phyloP scores from a whole-genome alignment of 2,888 invertebrate genomes.

The Callyntrura sp. region DNA sequence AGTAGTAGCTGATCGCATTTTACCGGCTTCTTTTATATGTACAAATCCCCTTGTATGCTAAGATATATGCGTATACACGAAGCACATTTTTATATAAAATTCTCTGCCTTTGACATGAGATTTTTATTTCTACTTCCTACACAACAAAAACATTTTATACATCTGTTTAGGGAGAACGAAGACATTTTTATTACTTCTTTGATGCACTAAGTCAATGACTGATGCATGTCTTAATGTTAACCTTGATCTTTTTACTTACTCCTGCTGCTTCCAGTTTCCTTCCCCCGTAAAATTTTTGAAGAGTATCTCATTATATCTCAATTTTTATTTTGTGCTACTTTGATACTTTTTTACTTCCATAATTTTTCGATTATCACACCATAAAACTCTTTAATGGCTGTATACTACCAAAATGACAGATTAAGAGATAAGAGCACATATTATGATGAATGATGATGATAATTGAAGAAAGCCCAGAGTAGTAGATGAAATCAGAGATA shows the following conservation, averaged over 20 bases:
- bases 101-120: neutral
- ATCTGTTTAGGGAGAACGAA: constrained; percentile 2
- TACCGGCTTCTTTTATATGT: constrained; percentile 8
- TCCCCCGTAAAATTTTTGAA: neutral
- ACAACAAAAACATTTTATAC: neutral
- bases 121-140: constrained; percentile 33
- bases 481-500: no score
- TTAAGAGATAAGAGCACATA: no score
- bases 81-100: neutral
- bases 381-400: neutral
- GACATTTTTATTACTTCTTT: constrained; percentile 37
- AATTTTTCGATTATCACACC: neutral
- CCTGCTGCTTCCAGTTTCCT: neutral
- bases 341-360: neutral
- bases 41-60: neutral
- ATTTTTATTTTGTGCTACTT: neutral
- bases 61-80: neutral
- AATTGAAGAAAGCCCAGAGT: no score
- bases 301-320: neutral
- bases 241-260: constrained; percentile 50
- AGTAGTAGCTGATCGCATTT: no score
- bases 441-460: no score
- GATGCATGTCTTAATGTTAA: constrained; percentile 54
- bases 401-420: no score
- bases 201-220: constrained; percentile 29